A percentile compares a stretch with the other conserved stretches of the same genome.
Evolutionary conservation across 2,113 vertebrate genomes (phyloP).

Genomic region (Psettodes erumei): DNA sequence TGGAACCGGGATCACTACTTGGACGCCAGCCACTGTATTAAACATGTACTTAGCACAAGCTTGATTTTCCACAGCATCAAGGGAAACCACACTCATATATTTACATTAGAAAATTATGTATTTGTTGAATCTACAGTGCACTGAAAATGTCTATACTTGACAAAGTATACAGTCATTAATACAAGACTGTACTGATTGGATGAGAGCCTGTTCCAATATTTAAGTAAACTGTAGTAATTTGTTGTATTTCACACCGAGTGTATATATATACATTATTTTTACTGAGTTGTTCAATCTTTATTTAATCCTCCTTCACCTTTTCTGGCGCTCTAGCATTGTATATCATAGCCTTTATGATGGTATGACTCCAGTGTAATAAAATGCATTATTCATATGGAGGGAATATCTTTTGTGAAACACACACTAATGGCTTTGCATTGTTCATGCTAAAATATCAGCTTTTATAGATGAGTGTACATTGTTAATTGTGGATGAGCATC

Average conservation of each 20-base stretch:
- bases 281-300: slow-evolving; percentile 2
- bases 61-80: slow-evolving; percentile 50
- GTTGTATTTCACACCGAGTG: slow-evolving; percentile 2
- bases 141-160: slow-evolving; percentile 33
- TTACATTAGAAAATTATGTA: slow-evolving; percentile 53
- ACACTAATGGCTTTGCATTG: slow-evolving; percentile 28
- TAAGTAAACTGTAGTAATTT: slow-evolving; percentile 18
- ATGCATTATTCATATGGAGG: slow-evolving; percentile 19
- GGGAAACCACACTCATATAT: slow-evolving; percentile 45
- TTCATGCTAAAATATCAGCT: slow-evolving; percentile 41
- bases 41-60: slow-evolving; percentile 41
- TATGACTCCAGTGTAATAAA: background rate
- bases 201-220: slow-evolving; percentile 5
- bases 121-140: slow-evolving; percentile 43
- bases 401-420: slow-evolving; percentile 1
- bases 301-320: background rate
- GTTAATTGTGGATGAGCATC: slow-evolving; percentile 69
- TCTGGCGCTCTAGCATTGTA: background rate
- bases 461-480: slow-evolving; percentile 37
- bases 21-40: slow-evolving; percentile 43
- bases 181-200: slow-evolving; percentile 20
- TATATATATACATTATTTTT: slow-evolving; percentile 25
- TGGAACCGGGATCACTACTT: slow-evolving; percentile 33
- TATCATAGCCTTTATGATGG: background rate
- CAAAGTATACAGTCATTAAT: slow-evolving; percentile 41